phyloP scores from a whole-genome alignment of 2,888 invertebrate genomes.

The Sphecodes monilicornis region DNA sequence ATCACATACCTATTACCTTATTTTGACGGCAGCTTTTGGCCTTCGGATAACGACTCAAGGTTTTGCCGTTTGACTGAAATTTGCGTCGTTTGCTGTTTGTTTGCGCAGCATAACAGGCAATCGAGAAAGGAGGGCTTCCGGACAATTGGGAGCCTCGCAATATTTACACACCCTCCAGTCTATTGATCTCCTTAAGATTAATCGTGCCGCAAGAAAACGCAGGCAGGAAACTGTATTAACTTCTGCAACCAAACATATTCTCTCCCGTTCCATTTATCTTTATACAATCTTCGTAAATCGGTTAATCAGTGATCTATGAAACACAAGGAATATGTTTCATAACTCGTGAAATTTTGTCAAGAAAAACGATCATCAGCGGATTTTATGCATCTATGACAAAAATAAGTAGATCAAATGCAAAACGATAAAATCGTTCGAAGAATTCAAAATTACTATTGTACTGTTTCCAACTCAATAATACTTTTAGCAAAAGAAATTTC shows the following conservation, averaged over 20 bases:
- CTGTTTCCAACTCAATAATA: no score
- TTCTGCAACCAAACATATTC: neutral
- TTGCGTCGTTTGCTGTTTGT: neutral
- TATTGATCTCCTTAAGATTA: neutral
- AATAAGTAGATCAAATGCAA: neutral
- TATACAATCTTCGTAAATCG: neutral
- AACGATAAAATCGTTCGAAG: no score
- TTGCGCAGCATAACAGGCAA: neutral
- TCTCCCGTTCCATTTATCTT: neutral
- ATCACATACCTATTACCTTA: neutral
- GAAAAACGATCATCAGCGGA: neutral
- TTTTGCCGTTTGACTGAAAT: neutral
- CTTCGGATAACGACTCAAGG: neutral
- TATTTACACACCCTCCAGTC: conserved; percentile 2
- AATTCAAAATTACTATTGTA: no score
- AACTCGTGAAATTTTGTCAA: no score
- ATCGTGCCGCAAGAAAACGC: neutral
- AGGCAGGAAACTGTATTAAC: neutral
- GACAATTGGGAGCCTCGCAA: neutral
- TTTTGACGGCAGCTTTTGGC: neutral
- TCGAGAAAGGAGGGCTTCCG: neutral
- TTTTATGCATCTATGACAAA: neutral
- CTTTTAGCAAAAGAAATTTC: no score
- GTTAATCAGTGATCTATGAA: no score
- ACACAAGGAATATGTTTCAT: neutral